A percentile compares a stretch with the other conserved stretches of the same genome.
Conservation (phyloP, 2,797 vertebrate genomes). For the Hybognathus amarus region DNA sequence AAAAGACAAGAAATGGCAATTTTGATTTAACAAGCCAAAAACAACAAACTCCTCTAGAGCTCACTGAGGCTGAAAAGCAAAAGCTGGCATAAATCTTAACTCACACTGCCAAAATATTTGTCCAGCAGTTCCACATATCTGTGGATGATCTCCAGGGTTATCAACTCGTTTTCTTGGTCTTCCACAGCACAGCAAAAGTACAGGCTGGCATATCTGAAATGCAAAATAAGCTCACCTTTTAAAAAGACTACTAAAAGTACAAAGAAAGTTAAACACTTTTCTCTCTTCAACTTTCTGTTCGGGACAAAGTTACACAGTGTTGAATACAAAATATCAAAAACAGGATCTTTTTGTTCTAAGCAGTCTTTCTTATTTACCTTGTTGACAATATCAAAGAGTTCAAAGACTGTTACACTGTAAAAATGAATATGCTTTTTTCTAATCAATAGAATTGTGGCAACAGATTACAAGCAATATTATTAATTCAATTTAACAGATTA, state of each 20-base stretch:
- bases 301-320: background rate
- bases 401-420: no score
- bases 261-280: conserved; percentile 15
- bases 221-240: conserved; percentile 1
- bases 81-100: conserved; percentile 62
- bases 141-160: conserved; percentile 93
- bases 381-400: background rate
- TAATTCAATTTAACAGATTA: no score
- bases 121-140: conserved; percentile 92
- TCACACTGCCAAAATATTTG: conserved; percentile 94
- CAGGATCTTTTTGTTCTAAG: background rate
- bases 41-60: background rate
- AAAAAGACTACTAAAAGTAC: conserved; percentile 52
- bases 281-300: background rate
- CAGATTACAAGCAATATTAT: no score
- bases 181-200: conserved; percentile 94
- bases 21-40: background rate
- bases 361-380: background rate
- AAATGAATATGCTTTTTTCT: no score
- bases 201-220: conserved; percentile 85
- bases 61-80: background rate
- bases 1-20: no score
- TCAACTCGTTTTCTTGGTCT: conserved; percentile 91
- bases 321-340: background rate
- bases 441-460: no score